Conservation (phyloP, 2,888 invertebrate genomes). For the Perithous albicinctus region DNA sequence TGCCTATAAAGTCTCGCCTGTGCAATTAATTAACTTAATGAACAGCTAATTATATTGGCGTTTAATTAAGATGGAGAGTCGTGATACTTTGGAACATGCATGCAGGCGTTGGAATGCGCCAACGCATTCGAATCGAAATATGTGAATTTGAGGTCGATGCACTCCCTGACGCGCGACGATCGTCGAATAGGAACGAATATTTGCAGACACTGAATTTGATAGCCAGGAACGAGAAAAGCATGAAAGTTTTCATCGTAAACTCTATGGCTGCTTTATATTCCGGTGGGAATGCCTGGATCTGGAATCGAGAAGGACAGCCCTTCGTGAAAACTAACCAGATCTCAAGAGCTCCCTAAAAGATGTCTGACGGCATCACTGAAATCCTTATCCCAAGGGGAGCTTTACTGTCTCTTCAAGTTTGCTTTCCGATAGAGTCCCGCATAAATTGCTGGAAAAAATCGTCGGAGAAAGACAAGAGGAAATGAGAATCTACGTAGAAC, state of each 20-base stretch:
- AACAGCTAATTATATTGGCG: background rate
- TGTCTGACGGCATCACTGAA: slow-evolving; percentile 44
- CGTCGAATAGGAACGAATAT: slow-evolving; percentile 62
- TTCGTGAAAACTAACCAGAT: slow-evolving; percentile 44
- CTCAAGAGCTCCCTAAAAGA: slow-evolving; percentile 41
- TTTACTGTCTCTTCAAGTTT: slow-evolving; percentile 51
- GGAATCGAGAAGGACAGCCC: slow-evolving; percentile 52
- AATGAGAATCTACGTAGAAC: background rate
- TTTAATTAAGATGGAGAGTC: slow-evolving; percentile 18
- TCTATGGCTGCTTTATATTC: slow-evolving; percentile 35
- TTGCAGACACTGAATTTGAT: background rate
- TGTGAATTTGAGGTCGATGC: slow-evolving; percentile 67
- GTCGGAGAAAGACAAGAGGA: background rate
- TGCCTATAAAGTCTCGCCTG: background rate
- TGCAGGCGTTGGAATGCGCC: slow-evolving; percentile 31
- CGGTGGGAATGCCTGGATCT: slow-evolving; percentile 32
- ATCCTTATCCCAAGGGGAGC: slow-evolving; percentile 19
- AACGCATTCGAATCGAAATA: slow-evolving; percentile 38
- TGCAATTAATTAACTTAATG: background rate
- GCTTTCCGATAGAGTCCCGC: slow-evolving; percentile 22
- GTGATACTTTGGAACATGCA: background rate
- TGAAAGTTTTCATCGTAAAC: slow-evolving; percentile 43
- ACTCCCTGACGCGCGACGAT: slow-evolving; percentile 74
- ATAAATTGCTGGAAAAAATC: slow-evolving; percentile 40
- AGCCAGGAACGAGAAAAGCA: background rate